phyloP scores from a whole-genome alignment of 2,888 invertebrate species.

The Flabesymbios commensalis region DNA sequence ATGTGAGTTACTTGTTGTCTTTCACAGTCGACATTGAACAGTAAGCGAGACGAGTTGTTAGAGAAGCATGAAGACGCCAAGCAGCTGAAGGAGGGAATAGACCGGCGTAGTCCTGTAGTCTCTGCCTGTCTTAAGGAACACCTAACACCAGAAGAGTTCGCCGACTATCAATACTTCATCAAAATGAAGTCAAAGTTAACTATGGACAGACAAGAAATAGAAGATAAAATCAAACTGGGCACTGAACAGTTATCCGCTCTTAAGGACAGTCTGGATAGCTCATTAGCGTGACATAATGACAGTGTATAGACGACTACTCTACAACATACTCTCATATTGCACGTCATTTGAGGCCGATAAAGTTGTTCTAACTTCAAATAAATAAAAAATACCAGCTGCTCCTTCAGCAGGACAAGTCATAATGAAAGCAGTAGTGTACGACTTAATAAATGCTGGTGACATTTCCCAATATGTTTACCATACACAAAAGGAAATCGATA shows the following conservation, averaged over 20 bases:
- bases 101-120: constrained; percentile 75
- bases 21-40: constrained; percentile 52
- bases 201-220: constrained; percentile 79
- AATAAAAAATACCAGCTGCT: too few species aligned
- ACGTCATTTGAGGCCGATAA: too few species aligned
- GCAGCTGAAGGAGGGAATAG: constrained; percentile 78
- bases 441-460: too few species aligned
- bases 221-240: constrained; percentile 80
- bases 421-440: too few species aligned
- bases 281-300: too few species aligned
- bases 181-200: constrained; percentile 85
- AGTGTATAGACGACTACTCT: too few species aligned
- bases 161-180: constrained; percentile 82
- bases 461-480: too few species aligned
- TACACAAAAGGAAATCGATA: too few species aligned
- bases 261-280: too few species aligned
- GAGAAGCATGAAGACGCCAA: constrained; percentile 83
- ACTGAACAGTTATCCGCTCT: constrained; percentile 79
- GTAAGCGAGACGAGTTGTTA: constrained; percentile 75
- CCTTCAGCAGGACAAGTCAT: too few species aligned
- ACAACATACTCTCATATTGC: too few species aligned
- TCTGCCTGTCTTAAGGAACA: constrained; percentile 72
- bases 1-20: background rate
- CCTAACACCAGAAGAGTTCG: constrained; percentile 73
- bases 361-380: too few species aligned